These are phyloP conservation scores for Aleiodes sp. DNA, from an alignment of 1,140 invertebrate genomes.

Conservation along the genomic window DNA sequence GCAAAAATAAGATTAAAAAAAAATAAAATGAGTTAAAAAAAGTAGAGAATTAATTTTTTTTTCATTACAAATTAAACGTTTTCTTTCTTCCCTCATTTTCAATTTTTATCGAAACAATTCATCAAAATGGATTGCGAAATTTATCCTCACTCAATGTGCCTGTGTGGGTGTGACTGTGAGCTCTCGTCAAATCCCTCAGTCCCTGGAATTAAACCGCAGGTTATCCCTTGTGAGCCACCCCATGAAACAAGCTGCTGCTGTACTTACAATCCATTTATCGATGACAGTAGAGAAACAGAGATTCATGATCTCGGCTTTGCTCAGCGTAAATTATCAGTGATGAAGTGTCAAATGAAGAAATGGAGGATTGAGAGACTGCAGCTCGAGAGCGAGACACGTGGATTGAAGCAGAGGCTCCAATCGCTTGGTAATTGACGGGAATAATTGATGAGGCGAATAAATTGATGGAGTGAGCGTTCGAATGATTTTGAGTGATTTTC, in stretches of 20 bases:
- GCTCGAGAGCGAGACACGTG: conserved; percentile 53
- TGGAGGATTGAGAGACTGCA: conserved; percentile 51
- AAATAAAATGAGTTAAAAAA: too few relatives aligned
- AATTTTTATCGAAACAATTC: background rate
- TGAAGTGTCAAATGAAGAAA: conserved; percentile 60
- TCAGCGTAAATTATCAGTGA: conserved; percentile 52
- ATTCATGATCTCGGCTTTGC: conserved; percentile 54
- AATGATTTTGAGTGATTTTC: too few relatives aligned
- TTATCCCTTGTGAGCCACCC: conserved; percentile 38
- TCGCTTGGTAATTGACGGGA: conserved; percentile 51
- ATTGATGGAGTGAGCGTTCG: too few relatives aligned
- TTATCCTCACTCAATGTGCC: background rate
- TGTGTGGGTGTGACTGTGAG: background rate
- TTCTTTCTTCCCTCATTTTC: too few relatives aligned
- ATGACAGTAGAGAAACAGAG: conserved; percentile 47
- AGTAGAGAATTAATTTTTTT: too few relatives aligned
- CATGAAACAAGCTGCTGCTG: conserved; percentile 49
- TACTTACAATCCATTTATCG: conserved; percentile 47
- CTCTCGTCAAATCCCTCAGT: conserved; percentile 28
- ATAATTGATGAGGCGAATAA: background rate
- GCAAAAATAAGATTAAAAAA: too few relatives aligned
- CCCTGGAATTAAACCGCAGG: conserved; percentile 43
- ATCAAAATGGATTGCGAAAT: background rate
- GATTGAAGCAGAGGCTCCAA: conserved; percentile 50
- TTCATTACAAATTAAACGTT: too few relatives aligned